These are phyloP conservation scores for Ginglymostoma cirratum DNA, from an alignment of 2,113 vertebrate species.

Conservation along the genomic window DNA sequence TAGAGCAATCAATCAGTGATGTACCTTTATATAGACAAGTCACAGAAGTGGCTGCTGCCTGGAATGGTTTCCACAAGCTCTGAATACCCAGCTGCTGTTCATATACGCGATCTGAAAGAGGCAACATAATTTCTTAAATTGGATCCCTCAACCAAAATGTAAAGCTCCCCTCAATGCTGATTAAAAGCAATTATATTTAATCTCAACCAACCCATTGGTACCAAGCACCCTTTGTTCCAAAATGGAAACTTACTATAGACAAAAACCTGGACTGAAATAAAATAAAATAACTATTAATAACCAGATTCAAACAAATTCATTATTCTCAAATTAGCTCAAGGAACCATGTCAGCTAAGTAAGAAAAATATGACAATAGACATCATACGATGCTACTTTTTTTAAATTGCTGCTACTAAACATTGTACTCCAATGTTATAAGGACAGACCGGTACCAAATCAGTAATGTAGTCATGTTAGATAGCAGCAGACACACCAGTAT, in stretches of 20 bases:
- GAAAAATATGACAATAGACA: neutral
- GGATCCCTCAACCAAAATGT: neutral
- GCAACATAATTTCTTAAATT: neutral
- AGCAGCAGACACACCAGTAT: neutral
- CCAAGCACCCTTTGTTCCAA: neutral
- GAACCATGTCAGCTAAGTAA: neutral
- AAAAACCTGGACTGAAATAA: neutral
- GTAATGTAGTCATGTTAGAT: neutral
- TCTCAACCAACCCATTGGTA: neutral
- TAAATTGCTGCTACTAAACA: neutral
- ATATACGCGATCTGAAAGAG: neutral
- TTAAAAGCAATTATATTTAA: neutral
- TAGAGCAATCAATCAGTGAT: neutral
- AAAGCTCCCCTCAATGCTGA: neutral
- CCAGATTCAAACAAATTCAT: neutral
- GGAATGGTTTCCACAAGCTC: slow-evolving; percentile 23
- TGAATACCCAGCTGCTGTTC: slow-evolving; percentile 27
- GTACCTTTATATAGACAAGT: slow-evolving; percentile 23
- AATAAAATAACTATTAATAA: neutral
- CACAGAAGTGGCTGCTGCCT: slow-evolving; percentile 20
- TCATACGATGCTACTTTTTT: neutral
- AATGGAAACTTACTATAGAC: neutral
- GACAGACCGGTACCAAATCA: neutral
- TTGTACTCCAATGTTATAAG: neutral
- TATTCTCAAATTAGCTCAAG: neutral